A percentile compares a stretch with the other conserved stretches of the same genome.
These are phyloP conservation scores for Phainopepla nitens DNA, from an alignment of 2,113 vertebrate species.

Conservation along the genomic window DNA sequence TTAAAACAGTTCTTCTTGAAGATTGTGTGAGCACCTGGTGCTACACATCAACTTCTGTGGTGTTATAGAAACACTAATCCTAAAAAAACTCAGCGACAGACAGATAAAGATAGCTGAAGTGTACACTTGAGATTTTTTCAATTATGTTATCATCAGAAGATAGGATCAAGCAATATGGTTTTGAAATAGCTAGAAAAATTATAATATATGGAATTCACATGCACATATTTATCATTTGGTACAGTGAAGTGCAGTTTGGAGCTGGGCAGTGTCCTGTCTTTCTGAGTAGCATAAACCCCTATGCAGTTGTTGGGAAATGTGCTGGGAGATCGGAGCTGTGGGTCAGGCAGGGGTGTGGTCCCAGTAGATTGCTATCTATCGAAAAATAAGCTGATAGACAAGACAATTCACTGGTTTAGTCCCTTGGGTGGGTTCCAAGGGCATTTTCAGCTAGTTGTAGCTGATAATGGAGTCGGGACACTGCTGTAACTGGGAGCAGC, in stretches of 20 bases:
- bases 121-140: not conserved
- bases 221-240: not conserved
- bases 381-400: not conserved
- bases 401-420: not conserved
- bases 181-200: not conserved
- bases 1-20: not conserved
- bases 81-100: not conserved
- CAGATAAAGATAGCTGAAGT: not conserved
- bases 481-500: not conserved
- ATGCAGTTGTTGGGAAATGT: not conserved
- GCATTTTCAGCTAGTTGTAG: not conserved
- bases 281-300: accelerated
- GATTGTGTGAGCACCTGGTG: not conserved
- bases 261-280: not conserved
- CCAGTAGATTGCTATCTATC: not conserved
- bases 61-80: not conserved
- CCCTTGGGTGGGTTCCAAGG: not conserved
- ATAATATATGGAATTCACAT: not conserved
- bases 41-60: not conserved
- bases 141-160: not conserved
- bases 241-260: not conserved
- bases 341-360: not conserved
- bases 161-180: not conserved
- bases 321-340: not conserved
- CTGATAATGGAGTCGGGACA: not conserved